Evolutionary conservation across 1,140 invertebrate genomes (phyloP).

Genomic region (Papilio dardanus): DNA sequence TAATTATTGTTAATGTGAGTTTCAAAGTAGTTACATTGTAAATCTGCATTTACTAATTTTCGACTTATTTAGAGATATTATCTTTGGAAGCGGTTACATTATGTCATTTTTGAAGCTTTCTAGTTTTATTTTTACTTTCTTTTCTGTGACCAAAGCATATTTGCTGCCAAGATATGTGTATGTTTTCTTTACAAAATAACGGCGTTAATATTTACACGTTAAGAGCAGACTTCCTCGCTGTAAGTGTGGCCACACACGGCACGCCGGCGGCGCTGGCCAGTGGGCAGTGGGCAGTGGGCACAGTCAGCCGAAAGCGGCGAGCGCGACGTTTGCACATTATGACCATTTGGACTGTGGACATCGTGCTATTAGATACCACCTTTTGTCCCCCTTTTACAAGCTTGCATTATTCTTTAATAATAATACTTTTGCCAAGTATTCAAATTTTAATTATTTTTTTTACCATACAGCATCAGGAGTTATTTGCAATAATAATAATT

Average conservation of each 20-base stretch:
- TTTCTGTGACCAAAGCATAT: neutral
- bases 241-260: constrained; percentile 41
- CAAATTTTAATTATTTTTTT: too few species aligned
- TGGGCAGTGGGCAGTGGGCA: constrained; percentile 46
- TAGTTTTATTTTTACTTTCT: neutral
- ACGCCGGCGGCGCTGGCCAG: too few species aligned
- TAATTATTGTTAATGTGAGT: too few species aligned
- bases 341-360: constrained; percentile 67
- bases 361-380: constrained; percentile 49
- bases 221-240: constrained; percentile 41
- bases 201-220: too few species aligned
- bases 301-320: constrained; percentile 76
- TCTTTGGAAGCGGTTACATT: too few species aligned
- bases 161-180: neutral
- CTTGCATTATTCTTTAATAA: constrained; percentile 31
- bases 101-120: too few species aligned
- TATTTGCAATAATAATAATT: too few species aligned
- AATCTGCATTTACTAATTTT: too few species aligned
- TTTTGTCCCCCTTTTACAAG: constrained; percentile 39
- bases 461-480: too few species aligned
- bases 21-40: too few species aligned
- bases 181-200: too few species aligned
- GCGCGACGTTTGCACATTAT: constrained; percentile 79
- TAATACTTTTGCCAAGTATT: neutral
- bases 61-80: too few species aligned